phyloP scores from a whole-genome alignment of 2,113 vertebrate genomes.

The Uropsilus gracilis region DNA sequence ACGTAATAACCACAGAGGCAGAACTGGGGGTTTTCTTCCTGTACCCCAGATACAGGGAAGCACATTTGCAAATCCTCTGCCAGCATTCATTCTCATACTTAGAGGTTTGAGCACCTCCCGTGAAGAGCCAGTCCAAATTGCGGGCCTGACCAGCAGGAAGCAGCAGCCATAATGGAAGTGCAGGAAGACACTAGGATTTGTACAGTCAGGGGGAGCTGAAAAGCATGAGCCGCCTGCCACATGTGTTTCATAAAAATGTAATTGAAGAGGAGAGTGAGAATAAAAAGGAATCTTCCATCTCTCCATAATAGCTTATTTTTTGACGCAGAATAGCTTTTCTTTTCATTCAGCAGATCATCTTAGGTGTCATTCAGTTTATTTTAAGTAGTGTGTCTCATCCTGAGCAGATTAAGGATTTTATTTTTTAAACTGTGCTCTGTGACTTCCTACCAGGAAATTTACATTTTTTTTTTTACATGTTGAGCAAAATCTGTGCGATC shows the following conservation, averaged over 20 bases:
- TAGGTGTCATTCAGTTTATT: conserved; percentile 65
- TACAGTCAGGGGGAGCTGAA: neutral
- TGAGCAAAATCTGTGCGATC: neutral
- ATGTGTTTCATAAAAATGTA: conserved; percentile 47
- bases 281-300: neutral
- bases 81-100: neutral
- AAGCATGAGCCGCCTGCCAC: neutral
- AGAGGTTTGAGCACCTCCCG: neutral
- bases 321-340: conserved; percentile 56
- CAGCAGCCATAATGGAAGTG: neutral
- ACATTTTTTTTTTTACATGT: neutral
- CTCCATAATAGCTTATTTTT: conserved; percentile 67
- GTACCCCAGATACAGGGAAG: neutral
- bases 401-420: conserved; percentile 52
- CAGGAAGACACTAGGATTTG: neutral
- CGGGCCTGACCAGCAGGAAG: neutral
- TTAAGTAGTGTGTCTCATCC: conserved; percentile 60
- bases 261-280: conserved; percentile 39
- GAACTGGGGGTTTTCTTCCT: neutral
- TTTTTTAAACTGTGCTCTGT: conserved; percentile 28
- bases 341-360: conserved; percentile 68
- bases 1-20: neutral
- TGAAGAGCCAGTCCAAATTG: neutral
- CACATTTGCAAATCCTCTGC: neutral
- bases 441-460: conserved; percentile 12